Base-by-base conservation (phyloP, 2,888 invertebrate genomes). In the Tipula confusa region DNA sequence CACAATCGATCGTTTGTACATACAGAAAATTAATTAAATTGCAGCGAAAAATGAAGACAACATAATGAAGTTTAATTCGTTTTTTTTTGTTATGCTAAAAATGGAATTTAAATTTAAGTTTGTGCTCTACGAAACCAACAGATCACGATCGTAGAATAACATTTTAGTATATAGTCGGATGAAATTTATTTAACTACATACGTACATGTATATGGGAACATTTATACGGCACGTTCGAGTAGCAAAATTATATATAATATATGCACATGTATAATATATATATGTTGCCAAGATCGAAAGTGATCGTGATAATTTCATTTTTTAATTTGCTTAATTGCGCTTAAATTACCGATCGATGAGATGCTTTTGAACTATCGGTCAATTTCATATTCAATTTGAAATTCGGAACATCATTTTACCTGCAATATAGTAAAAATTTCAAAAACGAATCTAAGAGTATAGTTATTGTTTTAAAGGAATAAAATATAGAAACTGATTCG, bases 21-120 rank as follows among this genome's bases (percentile, higher is more conserved):
- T n/a, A n/a, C n/a, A 24, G 64, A 64, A 64, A 24, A 64, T 64
- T 64, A 64, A 64, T 64, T 64, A 64, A 64, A 24, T 64, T 24
- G 24, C 64, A 64, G 24, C 64, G 7, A 38, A 64, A 64, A 64
- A 6, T 64, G 64, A 24, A 64, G 64, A 64, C 64, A 64, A 64
- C 64, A 24, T 64, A 64, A 64, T 64, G 64, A 64, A 64, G 64
- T 64, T 64, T 64, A 64, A 64, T 64, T 64, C 64, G 24, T 64
- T 64, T 24, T 64, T 24, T n/a, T n/a, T n/a, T n/a, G n/a, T n/a
- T n/a, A n/a, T 9, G 64, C 64, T 64, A 24, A 64, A 64, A 64
- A 64, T 43, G 43, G 43, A 43, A 43, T 43, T 43, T 43, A 15
- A 15, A 15, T 43, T 43, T 43, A 15, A 7, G 24, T 7, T 24